Evolutionary conservation across 2,113 vertebrate genomes (phyloP).

Genomic region (Gadus chalcogrammus): DNA sequence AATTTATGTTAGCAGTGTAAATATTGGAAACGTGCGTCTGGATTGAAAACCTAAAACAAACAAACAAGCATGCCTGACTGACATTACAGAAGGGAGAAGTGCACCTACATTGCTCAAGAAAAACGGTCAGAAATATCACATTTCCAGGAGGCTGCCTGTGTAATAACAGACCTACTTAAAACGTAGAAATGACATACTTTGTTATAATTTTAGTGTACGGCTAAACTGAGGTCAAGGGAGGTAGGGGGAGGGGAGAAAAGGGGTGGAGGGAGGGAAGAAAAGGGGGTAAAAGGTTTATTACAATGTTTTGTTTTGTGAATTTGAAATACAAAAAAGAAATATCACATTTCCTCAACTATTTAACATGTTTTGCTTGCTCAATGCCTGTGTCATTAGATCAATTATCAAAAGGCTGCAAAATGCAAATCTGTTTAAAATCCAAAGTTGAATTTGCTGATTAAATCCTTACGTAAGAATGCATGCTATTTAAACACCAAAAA

Average conservation of each 20-base stretch:
- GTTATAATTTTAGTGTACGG: too few relatives aligned
- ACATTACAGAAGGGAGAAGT: conserved; percentile 15
- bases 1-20: conserved; percentile 49
- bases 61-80: conserved; percentile 2
- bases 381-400: too few relatives aligned
- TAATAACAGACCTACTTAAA: too few relatives aligned
- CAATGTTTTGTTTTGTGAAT: too few relatives aligned
- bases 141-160: background rate
- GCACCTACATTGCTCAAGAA: conserved; percentile 8
- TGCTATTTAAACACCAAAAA: conserved; percentile 17
- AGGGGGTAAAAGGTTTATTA: too few relatives aligned
- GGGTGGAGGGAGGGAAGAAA: too few relatives aligned
- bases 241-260: too few relatives aligned
- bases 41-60: conserved; percentile 13
- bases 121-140: conserved; percentile 14
- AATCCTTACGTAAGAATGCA: background rate
- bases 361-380: background rate
- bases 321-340: background rate
- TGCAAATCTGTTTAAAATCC: conserved; percentile 7
- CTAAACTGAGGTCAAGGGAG: too few relatives aligned
- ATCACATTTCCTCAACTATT: conserved; percentile 9
- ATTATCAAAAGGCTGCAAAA: background rate
- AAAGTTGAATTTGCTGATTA: background rate
- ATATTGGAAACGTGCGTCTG: conserved; percentile 30
- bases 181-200: too few relatives aligned